Evolutionary conservation across 2,888 invertebrate genomes (phyloP).

Genomic region (Hyposoter dolosus): DNA sequence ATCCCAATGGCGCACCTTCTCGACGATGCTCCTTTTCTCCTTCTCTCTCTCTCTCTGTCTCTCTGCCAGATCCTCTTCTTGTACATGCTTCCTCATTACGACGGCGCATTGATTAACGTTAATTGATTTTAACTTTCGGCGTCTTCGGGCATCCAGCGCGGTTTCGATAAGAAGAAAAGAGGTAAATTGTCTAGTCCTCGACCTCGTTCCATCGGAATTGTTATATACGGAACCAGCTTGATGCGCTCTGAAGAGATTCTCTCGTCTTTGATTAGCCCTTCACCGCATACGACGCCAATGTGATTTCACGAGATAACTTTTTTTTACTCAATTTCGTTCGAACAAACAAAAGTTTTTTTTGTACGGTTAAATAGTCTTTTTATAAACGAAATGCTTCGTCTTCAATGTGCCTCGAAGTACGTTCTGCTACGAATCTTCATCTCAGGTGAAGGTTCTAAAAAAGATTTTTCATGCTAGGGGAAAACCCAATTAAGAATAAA

Average conservation of each 20-base stretch:
- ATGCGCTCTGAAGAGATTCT: background rate
- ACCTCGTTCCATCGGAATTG: conserved; percentile 6
- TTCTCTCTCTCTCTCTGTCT: background rate
- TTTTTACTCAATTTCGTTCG: background rate
- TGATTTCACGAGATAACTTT: conserved; percentile 13
- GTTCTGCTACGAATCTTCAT: background rate
- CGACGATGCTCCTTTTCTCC: conserved; percentile 6
- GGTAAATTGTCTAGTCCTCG: conserved; percentile 38
- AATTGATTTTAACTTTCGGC: conserved; percentile 73
- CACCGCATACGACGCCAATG: background rate
- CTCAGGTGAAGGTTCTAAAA: background rate
- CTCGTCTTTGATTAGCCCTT: conserved; percentile 8
- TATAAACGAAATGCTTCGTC: background rate
- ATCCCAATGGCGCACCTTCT: conserved; percentile 21
- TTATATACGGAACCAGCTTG: background rate
- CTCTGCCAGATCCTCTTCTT: conserved; percentile 9
- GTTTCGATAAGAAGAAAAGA: conserved; percentile 51
- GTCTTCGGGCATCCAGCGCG: conserved; percentile 55
- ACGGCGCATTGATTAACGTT: conserved; percentile 66
- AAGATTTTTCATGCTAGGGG: background rate
- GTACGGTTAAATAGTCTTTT: background rate
- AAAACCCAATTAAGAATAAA: background rate
- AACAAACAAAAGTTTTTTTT: background rate
- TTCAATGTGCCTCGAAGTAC: background rate
- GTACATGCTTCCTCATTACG: conserved; percentile 67